Evolutionary conservation across 2,113 vertebrate genomes (phyloP).

Genomic region (Gopherus flavomarginatus): DNA sequence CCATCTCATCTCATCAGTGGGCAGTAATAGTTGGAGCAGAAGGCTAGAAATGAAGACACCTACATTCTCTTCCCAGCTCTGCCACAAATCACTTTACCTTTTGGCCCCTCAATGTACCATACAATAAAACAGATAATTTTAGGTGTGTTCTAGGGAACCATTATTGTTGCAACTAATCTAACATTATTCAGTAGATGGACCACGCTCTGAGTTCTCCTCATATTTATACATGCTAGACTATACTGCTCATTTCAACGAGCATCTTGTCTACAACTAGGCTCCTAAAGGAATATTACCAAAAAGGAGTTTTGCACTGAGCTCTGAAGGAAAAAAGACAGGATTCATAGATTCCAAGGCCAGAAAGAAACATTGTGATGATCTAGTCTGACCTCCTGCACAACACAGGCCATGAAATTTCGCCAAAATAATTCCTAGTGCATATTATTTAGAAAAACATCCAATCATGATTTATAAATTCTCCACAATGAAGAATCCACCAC

Average conservation of each 20-base stretch:
- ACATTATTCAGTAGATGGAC: background rate
- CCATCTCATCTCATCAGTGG: background rate
- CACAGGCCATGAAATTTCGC: background rate
- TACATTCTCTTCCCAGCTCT: fast-evolving
- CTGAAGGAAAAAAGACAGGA: background rate
- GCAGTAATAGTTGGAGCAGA: background rate
- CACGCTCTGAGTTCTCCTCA: background rate
- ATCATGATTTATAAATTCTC: too few relatives aligned
- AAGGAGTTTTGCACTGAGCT: background rate
- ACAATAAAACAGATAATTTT: background rate
- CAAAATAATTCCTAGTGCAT: background rate
- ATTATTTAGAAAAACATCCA: background rate
- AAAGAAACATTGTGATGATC: too few relatives aligned
- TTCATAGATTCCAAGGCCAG: background rate
- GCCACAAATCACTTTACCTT: background rate
- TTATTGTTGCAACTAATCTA: background rate
- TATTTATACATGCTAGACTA: background rate
- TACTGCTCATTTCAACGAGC: background rate
- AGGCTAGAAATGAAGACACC: fast-evolving
- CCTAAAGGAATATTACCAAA: background rate
- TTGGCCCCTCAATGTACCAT: background rate
- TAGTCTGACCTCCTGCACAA: background rate
- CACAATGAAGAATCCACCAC: background rate
- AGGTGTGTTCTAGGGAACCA: background rate
- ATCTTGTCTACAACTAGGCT: background rate